These are phyloP conservation scores for Probosciger aterrimus DNA, from an alignment of 2,113 vertebrate genomes.

Conservation along the genomic window DNA sequence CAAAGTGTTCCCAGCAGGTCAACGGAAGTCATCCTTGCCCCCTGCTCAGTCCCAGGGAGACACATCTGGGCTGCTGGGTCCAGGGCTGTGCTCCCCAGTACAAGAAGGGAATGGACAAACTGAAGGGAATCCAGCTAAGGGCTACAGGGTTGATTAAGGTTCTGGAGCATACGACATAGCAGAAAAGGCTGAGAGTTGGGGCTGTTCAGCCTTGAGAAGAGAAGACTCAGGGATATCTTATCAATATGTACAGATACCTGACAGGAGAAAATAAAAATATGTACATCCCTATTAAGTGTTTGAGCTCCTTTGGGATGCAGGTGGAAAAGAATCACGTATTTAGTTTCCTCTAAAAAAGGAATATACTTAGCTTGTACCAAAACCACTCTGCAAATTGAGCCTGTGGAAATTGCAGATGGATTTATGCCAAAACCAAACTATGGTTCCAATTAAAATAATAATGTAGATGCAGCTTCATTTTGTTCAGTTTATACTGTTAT, in stretches of 20 bases:
- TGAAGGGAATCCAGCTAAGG: not conserved
- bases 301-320: not conserved
- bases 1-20: not conserved
- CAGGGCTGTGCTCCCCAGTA: not conserved
- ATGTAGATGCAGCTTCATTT: not conserved
- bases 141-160: not conserved
- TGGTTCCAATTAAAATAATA: not conserved
- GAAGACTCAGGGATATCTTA: not conserved
- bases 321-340: not conserved
- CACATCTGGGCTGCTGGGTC: not conserved
- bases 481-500: not conserved
- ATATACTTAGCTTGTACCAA: not conserved
- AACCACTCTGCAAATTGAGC: not conserved
- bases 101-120: not conserved
- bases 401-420: not conserved
- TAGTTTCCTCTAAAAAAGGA: not conserved
- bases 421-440: not conserved
- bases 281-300: not conserved
- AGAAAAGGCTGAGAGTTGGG: not conserved
- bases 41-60: not conserved
- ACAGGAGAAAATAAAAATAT: not conserved
- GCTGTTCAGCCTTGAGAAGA: not conserved
- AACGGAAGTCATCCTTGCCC: not conserved
- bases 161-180: rapidly evolving
- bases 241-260: not conserved